Percentiles rank a stretch among this genome's conserved stretches.
Conservation (phyloP, 2,888 invertebrate species). For the Machimus atricapillus region DNA sequence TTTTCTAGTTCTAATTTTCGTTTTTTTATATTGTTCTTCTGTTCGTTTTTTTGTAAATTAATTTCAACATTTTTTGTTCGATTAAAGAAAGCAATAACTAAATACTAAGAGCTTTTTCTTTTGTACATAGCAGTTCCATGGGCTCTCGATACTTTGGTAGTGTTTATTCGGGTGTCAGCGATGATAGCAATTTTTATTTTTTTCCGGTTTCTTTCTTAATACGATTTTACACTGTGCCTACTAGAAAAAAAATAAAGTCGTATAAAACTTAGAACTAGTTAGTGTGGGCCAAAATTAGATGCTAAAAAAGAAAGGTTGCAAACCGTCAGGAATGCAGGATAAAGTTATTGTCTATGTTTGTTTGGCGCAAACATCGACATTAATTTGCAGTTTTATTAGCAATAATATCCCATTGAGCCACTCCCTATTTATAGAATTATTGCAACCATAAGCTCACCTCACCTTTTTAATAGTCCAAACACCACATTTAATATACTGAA, state of each 20-base stretch:
- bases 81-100: slow-evolving; percentile 26
- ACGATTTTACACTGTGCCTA: neutral
- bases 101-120: slow-evolving; percentile 17
- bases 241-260: neutral
- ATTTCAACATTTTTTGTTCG: slow-evolving; percentile 14
- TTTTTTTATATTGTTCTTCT: neutral
- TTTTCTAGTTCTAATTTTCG: neutral
- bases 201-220: neutral
- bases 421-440: too few relatives aligned
- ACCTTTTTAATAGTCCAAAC: too few relatives aligned
- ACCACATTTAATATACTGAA: too few relatives aligned
- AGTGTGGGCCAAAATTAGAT: neutral
- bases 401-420: too few relatives aligned
- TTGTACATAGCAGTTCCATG: slow-evolving; percentile 10
- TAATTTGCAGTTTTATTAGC: too few relatives aligned
- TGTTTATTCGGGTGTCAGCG: neutral
- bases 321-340: neutral
- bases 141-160: neutral
- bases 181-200: neutral
- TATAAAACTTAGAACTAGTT: neutral
- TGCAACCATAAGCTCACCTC: too few relatives aligned
- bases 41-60: slow-evolving; percentile 14
- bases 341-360: neutral
- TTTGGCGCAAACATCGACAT: too few relatives aligned
- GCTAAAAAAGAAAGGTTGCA: neutral